Base-by-base conservation (phyloP, 1,140 invertebrate species). In the Dendrolimus punctatus region DNA sequence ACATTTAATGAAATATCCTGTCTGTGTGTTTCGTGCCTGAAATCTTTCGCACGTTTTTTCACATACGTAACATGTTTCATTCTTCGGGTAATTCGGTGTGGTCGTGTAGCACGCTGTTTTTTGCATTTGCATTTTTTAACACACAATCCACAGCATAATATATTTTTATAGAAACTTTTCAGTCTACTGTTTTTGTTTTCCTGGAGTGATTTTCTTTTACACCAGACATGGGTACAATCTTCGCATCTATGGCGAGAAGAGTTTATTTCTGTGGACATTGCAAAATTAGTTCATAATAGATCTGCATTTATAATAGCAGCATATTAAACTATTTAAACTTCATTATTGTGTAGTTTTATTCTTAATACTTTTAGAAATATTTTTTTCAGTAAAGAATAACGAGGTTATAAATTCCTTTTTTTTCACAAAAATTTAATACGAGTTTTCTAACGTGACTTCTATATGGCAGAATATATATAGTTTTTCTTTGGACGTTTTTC, bases 131-230 rank as follows among this genome's bases (percentile, higher is more conserved):
- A 8, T 9, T 40, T 49, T 3, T 41, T 10, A 50, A 9, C 40
- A 40, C 40, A 50, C 37, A 39, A 9, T 10, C 39, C 23, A 36
- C 49, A 50, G 49, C 49, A 42, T 23, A 50, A 50, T 23, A 50
- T 50, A 10, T 50, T 41, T 50, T 50, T 50, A 9, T 7, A 50
- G 9, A 50, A 50, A 9, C 42, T 10, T 50, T 50, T 23, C 23
- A 23, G 23, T 23, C 23, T 39, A 50, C 49, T 41, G 8, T 50
- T 40, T 23, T 10, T 1, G 9, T 7, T 41, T 42, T 6, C 6
- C 5, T 23, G 46, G 4, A 8, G 36, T 8, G 5, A 10, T 23
- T 23, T 50, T 4, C 39, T 5, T 23, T 50, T 50, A 39, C 49
- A 40, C 4, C n/a, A 39, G 5, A 40, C 40, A 39, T 40, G 6